These are phyloP conservation scores for Acrocephalus arundinaceus DNA, from an alignment of 2,113 vertebrate species.

Conservation along the genomic window DNA sequence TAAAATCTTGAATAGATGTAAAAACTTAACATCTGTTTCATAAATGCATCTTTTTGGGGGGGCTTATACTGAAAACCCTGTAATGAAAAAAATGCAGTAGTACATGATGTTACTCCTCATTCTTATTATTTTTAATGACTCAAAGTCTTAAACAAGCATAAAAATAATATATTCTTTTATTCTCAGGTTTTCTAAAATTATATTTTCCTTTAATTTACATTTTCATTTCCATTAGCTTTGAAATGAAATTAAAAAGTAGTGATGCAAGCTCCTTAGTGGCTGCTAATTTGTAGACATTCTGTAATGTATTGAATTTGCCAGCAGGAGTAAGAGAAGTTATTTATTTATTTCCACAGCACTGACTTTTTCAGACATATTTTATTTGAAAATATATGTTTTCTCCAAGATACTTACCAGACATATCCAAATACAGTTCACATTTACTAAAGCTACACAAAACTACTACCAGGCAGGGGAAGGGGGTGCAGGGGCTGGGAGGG, in stretches of 20 bases:
- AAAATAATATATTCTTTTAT: neutral
- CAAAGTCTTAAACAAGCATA: neutral
- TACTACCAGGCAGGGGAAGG: rapidly evolving
- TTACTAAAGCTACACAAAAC: neutral
- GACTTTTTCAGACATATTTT: neutral
- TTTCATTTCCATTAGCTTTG: neutral
- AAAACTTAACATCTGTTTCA: constrained; percentile 73
- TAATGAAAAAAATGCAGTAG: neutral
- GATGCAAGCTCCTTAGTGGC: neutral
- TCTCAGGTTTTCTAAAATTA: neutral
- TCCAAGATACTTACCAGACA: neutral
- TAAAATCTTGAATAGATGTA: constrained; percentile 75
- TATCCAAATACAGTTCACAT: neutral
- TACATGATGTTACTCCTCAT: neutral
- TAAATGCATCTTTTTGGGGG: constrained; percentile 66
- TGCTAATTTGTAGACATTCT: neutral
- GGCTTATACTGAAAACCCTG: constrained; percentile 70
- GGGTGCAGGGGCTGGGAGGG: no score
- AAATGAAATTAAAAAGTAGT: neutral
- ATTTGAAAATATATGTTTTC: neutral
- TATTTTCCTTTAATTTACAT: neutral
- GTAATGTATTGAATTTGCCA: neutral
- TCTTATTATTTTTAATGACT: neutral
- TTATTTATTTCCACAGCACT: neutral
- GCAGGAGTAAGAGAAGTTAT: neutral